Conservation (phyloP, 2,888 invertebrate genomes). For the Tetragonisca angustula region DNA sequence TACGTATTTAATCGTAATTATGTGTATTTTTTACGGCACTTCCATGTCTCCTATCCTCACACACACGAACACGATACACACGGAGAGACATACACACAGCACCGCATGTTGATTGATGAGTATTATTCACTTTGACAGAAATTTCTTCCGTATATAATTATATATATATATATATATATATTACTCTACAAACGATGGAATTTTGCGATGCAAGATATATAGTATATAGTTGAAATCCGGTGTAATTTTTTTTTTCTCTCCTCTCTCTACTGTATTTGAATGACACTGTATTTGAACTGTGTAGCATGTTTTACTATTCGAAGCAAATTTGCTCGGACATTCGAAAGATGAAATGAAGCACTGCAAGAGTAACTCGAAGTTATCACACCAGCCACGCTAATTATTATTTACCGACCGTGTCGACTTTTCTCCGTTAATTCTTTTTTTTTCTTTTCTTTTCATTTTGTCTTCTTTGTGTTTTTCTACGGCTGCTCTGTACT, state of each 20-base stretch:
- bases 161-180: background rate
- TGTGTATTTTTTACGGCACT: slow-evolving; percentile 80
- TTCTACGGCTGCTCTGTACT: background rate
- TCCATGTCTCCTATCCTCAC: slow-evolving; percentile 82
- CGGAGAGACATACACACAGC: slow-evolving; percentile 60
- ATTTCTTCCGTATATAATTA: background rate
- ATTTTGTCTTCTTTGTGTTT: background rate
- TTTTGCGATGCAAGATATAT: slow-evolving; percentile 12
- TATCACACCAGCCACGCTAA: background rate
- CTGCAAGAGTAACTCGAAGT: background rate
- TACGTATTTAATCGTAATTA: slow-evolving; percentile 52
- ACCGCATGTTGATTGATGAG: slow-evolving; percentile 76
- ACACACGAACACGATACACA: background rate
- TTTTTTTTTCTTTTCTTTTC: background rate
- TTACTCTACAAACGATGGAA: background rate
- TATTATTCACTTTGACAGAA: slow-evolving; percentile 15
- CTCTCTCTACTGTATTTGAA: slow-evolving; percentile 11
- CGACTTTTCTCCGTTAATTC: background rate
- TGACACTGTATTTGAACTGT: slow-evolving; percentile 13
- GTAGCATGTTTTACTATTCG: slow-evolving; percentile 21
- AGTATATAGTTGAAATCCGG: slow-evolving; percentile 2
- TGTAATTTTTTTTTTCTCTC: background rate
- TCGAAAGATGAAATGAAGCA: background rate
- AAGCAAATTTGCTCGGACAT: background rate
- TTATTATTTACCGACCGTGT: slow-evolving; percentile 1